These are phyloP conservation scores for Polymixis lichenea DNA, from an alignment of 2,888 invertebrate species.

Conservation along the genomic window DNA sequence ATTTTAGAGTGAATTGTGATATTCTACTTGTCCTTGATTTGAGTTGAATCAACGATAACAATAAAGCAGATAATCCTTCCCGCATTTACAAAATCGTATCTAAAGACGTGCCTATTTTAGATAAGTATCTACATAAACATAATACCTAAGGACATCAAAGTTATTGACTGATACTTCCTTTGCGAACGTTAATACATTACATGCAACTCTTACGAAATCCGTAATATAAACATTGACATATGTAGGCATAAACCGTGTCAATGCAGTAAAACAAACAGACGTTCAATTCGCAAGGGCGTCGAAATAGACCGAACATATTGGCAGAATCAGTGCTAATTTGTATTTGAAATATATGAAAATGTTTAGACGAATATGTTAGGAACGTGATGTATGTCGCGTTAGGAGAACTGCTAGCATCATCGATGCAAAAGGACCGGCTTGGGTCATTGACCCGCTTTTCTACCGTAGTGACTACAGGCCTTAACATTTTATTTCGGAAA, in stretches of 20 bases:
- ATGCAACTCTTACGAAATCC: constrained; percentile 70
- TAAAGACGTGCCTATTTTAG: constrained; percentile 13
- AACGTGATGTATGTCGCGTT: constrained; percentile 46
- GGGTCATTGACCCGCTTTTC: constrained; percentile 50
- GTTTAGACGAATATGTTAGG: constrained; percentile 32
- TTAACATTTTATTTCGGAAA: constrained; percentile 32
- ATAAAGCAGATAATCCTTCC: constrained; percentile 16
- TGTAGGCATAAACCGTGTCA: constrained; percentile 72
- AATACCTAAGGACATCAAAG: constrained; percentile 35
- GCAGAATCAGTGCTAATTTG: constrained; percentile 60
- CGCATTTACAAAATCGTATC: constrained; percentile 27
- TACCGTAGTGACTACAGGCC: constrained; percentile 31
- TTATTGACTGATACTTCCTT: constrained; percentile 56
- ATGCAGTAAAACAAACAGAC: constrained; percentile 73
- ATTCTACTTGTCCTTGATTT: not conserved
- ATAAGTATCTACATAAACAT: constrained; percentile 17
- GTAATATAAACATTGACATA: constrained; percentile 67
- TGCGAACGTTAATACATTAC: constrained; percentile 57
- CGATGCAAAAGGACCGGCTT: constrained; percentile 38
- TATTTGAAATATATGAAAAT: constrained; percentile 52
- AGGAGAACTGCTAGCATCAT: constrained; percentile 26
- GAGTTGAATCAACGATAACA: constrained; percentile 44
- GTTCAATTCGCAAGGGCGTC: constrained; percentile 74
- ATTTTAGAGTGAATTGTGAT: not conserved
- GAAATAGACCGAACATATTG: constrained; percentile 73